Conservation (phyloP, 2,888 invertebrate genomes). For the Pachydiplax longipennis region DNA sequence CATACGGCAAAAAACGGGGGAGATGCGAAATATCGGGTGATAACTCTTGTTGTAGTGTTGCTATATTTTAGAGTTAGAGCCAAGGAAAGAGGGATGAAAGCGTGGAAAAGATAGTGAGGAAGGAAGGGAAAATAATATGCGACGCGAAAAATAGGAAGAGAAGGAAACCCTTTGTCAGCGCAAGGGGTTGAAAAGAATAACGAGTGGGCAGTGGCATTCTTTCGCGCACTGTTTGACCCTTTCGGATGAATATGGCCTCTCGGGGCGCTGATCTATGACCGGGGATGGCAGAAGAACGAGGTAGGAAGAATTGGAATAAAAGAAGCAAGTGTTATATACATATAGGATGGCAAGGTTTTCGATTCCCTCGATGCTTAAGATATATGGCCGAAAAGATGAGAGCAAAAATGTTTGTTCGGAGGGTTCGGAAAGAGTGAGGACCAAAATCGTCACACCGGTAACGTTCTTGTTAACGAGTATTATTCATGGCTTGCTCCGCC, state of each 20-base stretch:
- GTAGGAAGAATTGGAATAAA: background rate
- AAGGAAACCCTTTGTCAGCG: slow-evolving; percentile 16
- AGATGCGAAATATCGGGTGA: background rate
- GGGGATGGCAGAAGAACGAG: background rate
- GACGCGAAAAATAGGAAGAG: background rate
- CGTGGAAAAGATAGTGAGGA: background rate
- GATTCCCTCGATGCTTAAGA: background rate
- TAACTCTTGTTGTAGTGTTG: background rate
- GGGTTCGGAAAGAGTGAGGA: background rate
- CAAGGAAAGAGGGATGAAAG: background rate
- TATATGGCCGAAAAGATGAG: background rate
- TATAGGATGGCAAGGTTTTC: background rate
- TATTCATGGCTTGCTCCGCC: no score
- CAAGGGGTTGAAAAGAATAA: slow-evolving; percentile 22
- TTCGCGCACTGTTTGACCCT: slow-evolving; percentile 28
- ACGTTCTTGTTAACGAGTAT: no score
- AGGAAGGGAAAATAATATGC: background rate
- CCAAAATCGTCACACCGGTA: no score
- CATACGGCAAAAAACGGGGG: background rate
- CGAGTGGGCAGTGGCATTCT: background rate
- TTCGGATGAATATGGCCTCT: slow-evolving; percentile 27
- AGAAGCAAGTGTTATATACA: background rate
- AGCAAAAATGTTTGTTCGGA: background rate
- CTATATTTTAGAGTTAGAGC: background rate
- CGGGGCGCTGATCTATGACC: slow-evolving; percentile 17